These are phyloP conservation scores for Parthenolecanium corni DNA, from an alignment of 2,888 invertebrate species.

Conservation along the genomic window DNA sequence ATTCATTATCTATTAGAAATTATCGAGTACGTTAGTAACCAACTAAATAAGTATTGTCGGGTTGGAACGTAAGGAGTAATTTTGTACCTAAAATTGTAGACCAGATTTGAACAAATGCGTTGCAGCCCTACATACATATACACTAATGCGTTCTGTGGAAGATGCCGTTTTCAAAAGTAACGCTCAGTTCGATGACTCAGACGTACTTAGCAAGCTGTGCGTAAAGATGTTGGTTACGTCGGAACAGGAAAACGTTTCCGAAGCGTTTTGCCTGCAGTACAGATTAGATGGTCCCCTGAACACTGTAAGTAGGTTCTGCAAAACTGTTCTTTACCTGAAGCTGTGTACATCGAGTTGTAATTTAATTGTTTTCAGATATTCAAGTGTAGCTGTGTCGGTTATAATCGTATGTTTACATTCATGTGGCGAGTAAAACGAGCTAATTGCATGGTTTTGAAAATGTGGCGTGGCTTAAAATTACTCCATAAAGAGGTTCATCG, in stretches of 20 bases:
- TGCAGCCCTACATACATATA: slow-evolving; percentile 72
- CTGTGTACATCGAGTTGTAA: background rate
- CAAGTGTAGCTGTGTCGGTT: slow-evolving; percentile 53
- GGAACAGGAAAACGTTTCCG: slow-evolving; percentile 74
- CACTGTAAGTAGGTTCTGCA: slow-evolving; percentile 47
- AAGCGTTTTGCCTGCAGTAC: slow-evolving; percentile 77
- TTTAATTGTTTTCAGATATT: slow-evolving; percentile 40
- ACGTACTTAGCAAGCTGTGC: slow-evolving; percentile 77
- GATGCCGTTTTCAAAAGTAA: slow-evolving; percentile 81
- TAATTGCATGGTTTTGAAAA: slow-evolving; percentile 68
- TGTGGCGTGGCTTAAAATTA: slow-evolving; percentile 53
- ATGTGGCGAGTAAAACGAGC: slow-evolving; percentile 83
- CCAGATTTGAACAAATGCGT: slow-evolving; percentile 81
- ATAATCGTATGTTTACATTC: slow-evolving; percentile 73
- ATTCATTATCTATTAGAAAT: slow-evolving; percentile 86
- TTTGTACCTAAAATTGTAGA: slow-evolving; percentile 41
- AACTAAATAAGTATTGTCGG: slow-evolving; percentile 9
- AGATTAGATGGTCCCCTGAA: slow-evolving; percentile 79
- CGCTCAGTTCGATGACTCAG: slow-evolving; percentile 84
- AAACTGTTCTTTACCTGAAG: background rate
- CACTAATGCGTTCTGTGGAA: slow-evolving; percentile 71
- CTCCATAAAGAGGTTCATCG: slow-evolving; percentile 36
- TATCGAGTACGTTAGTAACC: slow-evolving; percentile 55
- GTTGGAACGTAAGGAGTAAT: background rate
- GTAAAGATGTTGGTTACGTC: slow-evolving; percentile 56